Base-by-base conservation (phyloP, 1,140 invertebrate species). In the Cylas formicarius region DNA sequence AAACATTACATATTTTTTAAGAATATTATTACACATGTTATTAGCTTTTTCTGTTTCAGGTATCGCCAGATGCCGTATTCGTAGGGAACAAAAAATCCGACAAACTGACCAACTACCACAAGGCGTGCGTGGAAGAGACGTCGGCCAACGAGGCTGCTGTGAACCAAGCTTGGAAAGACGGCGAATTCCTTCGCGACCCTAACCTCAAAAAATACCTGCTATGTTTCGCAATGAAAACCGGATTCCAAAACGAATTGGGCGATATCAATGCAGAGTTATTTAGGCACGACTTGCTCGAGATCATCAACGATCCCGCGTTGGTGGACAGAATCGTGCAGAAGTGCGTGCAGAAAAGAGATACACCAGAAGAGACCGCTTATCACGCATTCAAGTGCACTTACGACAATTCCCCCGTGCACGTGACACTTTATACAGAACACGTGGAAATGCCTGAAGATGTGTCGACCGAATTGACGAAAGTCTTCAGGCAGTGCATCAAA, bases 131-230 rank as follows among this genome's bases (percentile, higher is more conserved):
- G 4, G 18, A 8, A 4, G 17, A 50, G 34, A 31, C 27, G 11
- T 18, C 19, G 6, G 18, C 42, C 5, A 38, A 37, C 20, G 16
- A 24, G 27, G 22, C 21, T 23, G 18, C 35, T 1, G 29, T 50
- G 10, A 31, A 39, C 17, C 17, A 40, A 24, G 36, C 36, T 10
- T 22, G 32, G 6, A 44, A 35, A 35, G n/a, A 33, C n/a, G 37
- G 37, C 0, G 16, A 19, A 0, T 18, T 44, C 13, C 29, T 35
- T 8, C 61, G 69, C 1, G 43, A 50, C 20, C 18, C 27, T 8
- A 43, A 51, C 32, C 47, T 41, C 26, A 47, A 43, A 22, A 28
- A 28, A n/a, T 39, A 51, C 11, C 17, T 47, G 10, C 33, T 31
- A 11, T 51, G 49, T 24, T 16, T 47, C n/a, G 20, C 28, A 4